A percentile compares a stretch with the other conserved stretches of the same genome.
These are phyloP conservation scores for Cyprinodon brontotheroides DNA, from an alignment of 2,113 vertebrate genomes.

Conservation along the genomic window DNA sequence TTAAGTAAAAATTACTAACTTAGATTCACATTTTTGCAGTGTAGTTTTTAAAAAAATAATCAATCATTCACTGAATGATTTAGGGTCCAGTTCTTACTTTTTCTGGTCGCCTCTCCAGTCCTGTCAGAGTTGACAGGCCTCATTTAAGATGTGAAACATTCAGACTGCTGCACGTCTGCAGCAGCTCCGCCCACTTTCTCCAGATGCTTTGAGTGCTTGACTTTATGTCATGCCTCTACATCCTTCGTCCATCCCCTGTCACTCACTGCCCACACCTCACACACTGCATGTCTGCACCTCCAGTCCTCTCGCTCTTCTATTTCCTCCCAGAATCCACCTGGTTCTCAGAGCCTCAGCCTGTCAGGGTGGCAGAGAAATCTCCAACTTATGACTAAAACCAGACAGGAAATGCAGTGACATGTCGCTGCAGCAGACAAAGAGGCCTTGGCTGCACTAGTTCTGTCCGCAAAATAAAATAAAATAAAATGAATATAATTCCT, in stretches of 20 bases:
- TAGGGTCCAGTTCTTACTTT: neutral
- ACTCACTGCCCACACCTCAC: constrained; percentile 13
- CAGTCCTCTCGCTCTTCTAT: neutral
- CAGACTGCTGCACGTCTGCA: neutral
- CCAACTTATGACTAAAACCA: constrained; percentile 28
- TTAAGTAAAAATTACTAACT: too few relatives aligned
- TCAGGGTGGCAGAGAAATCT: constrained; percentile 23
- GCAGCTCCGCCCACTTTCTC: neutral
- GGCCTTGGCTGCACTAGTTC: constrained; percentile 13
- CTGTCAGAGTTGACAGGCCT: neutral
- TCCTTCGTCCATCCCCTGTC: constrained; percentile 13
- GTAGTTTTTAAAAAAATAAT: neutral
- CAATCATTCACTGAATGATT: neutral
- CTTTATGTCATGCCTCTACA: neutral
- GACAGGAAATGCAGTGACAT: constrained; percentile 8
- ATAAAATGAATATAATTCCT: neutral
- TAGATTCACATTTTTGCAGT: too few relatives aligned
- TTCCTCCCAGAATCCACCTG: neutral
- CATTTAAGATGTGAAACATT: constrained; percentile 5
- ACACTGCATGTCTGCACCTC: constrained; percentile 5
- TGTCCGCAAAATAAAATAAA: neutral
- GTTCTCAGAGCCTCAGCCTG: constrained; percentile 10
- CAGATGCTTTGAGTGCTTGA: neutral
- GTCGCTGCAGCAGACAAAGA: constrained; percentile 2
- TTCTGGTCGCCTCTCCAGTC: neutral